A percentile compares a stretch with the other conserved stretches of the same genome.
Conservation (phyloP, 2,113 vertebrate genomes). For the Cinclus mexicanus region DNA sequence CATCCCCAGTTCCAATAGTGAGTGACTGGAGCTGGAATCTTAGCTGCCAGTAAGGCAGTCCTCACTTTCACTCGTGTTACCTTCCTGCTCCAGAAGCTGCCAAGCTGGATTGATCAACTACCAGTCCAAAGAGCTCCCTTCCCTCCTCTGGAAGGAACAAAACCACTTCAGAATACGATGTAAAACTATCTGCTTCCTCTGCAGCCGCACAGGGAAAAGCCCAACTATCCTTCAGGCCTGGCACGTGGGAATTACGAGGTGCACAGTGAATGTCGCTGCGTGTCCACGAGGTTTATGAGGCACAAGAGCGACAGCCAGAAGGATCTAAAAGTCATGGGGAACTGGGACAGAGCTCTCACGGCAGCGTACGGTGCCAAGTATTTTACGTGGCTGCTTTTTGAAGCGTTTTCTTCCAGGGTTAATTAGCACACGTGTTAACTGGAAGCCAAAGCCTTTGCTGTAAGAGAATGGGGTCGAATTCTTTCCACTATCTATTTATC, state of each 20-base stretch:
- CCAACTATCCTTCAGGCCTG: neutral
- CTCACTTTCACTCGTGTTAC: accelerated
- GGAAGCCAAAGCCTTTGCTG: neutral
- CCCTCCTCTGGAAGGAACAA: neutral
- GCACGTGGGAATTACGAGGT: neutral
- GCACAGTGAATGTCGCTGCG: neutral
- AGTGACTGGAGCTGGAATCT: neutral
- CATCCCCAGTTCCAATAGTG: neutral
- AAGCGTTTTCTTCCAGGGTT: neutral
- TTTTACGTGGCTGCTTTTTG: neutral
- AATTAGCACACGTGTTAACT: neutral
- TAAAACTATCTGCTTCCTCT: neutral
- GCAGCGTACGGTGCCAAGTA: accelerated
- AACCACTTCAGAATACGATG: neutral
- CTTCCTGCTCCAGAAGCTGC: neutral
- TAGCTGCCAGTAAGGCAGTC: neutral
- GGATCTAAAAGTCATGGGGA: neutral
- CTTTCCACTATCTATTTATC: neutral
- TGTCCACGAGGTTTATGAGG: neutral
- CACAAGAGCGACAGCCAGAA: neutral
- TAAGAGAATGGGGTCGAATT: neutral
- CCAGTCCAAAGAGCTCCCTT: neutral
- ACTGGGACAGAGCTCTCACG: neutral
- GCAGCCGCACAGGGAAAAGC: neutral
- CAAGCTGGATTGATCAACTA: neutral